Base-by-base conservation (phyloP, 1,140 invertebrate genomes). In the Babylonia areolata region DNA sequence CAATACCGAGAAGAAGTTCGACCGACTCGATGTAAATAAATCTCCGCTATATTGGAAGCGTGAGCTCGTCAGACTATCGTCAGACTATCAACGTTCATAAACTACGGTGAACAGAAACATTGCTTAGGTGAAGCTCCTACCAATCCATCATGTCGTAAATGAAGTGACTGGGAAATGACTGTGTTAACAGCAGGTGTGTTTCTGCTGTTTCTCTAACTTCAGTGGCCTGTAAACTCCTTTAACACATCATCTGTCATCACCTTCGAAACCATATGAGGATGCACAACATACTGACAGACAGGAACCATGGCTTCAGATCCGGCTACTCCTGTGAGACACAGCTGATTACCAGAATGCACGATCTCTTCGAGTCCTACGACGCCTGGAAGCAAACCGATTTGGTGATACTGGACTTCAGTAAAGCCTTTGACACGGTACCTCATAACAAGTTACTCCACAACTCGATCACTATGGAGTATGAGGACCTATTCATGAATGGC, bases 201-300 rank as follows among this genome's bases (percentile, higher is more conserved):
- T n/a, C n/a, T n/a, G n/a, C n/a, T n/a, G n/a, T n/a, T n/a, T n/a
- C n/a, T n/a, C n/a, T n/a, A n/a, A n/a, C n/a, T n/a, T n/a, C n/a
- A n/a, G n/a, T n/a, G n/a, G n/a, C n/a, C n/a, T n/a, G n/a, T 73
- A 87, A 86, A 5, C 35, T 78, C 23, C 73, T 86, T 15, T 71
- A 88, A 82, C 87, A 88, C 33, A 88, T 87, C 23, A 87, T 81
- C 31, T 87, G 83, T 54, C 80, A 71, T 28, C 87, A 88, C 83
- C 12, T 87, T 35, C 39, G 69, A 40, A 84, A 80, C 64, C 81
- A 88, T 37, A 33, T 88, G 64, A 58, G 87, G 35, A 64, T 31
- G 3, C 51, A 87, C 75, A 54, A 85, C 39, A 81, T 88, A 9
- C 81, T 87, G 35, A 87, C 64, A 15, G 73, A 85, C n/a, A 64